Conservation (phyloP, 2,888 invertebrate genomes). For the Andrena praecox region DNA sequence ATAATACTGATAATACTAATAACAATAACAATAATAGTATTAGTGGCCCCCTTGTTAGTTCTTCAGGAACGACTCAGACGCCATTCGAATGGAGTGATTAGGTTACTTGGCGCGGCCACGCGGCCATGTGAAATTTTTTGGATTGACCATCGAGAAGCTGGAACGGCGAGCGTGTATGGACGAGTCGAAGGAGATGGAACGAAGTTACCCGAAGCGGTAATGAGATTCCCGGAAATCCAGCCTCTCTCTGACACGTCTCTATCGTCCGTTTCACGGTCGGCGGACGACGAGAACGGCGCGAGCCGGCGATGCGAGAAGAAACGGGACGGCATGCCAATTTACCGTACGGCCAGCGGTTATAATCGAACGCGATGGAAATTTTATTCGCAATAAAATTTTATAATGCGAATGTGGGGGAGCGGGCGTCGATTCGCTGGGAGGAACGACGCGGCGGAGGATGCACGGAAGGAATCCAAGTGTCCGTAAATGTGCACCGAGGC, state of each 20-base stretch:
- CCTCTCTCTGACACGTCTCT: slow-evolving; percentile 27
- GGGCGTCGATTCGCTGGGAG: neutral
- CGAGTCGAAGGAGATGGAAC: slow-evolving; percentile 15
- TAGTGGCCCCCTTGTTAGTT: neutral
- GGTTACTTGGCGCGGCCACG: neutral
- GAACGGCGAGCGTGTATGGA: neutral
- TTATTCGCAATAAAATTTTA: slow-evolving; percentile 32
- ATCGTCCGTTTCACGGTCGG: slow-evolving; percentile 40
- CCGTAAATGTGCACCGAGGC: neutral
- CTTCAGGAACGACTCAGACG: no score
- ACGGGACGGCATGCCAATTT: slow-evolving; percentile 30
- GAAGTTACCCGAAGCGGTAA: slow-evolving; percentile 38
- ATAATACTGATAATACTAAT: no score
- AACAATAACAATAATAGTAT: no score
- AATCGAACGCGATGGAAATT: slow-evolving; percentile 43
- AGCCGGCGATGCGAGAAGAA: slow-evolving; percentile 24
- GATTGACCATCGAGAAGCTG: neutral
- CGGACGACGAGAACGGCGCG: slow-evolving; percentile 25
- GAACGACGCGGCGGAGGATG: neutral
- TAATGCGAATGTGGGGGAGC: neutral
- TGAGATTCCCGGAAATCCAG: slow-evolving; percentile 41
- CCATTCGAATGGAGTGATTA: neutral
- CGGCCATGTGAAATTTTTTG: slow-evolving; percentile 8
- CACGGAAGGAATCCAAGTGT: neutral
- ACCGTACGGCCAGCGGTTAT: slow-evolving; percentile 17